Conservation (phyloP, 2,797 vertebrate genomes). For the Potorous gilbertii region DNA sequence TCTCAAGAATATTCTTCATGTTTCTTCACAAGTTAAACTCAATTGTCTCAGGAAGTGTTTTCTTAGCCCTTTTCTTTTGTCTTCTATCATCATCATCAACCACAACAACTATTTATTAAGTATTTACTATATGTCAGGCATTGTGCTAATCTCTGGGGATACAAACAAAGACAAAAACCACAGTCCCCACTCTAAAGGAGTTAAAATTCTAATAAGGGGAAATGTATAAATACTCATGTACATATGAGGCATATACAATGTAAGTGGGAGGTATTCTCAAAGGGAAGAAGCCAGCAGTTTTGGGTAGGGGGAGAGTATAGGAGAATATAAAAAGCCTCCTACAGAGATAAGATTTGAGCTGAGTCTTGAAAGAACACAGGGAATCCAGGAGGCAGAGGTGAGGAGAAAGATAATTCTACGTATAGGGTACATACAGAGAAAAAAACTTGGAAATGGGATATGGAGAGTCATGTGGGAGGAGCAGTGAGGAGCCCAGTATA, state of each 20-base stretch:
- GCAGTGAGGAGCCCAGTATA: too few species aligned
- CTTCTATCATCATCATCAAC: neutral
- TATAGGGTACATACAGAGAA: neutral
- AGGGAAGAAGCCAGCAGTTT: neutral
- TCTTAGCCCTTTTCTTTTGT: neutral
- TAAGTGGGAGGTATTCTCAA: neutral
- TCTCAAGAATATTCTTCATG: neutral
- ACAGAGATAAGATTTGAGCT: neutral
- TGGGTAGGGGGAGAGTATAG: neutral
- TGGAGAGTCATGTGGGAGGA: neutral
- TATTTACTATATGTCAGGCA: neutral
- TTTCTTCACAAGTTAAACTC: neutral
- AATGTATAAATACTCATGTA: neutral
- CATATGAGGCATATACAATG: neutral
- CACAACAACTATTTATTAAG: neutral
- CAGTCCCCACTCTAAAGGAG: neutral
- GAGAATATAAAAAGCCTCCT: neutral
- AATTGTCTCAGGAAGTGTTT: neutral
- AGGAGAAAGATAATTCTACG: neutral
- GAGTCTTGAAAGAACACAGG: neutral
- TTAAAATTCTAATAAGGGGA: neutral
- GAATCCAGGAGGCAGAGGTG: neutral
- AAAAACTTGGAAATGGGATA: too few species aligned
- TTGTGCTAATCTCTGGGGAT: neutral
- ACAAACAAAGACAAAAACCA: neutral